Evolutionary conservation across 2,888 invertebrate species (phyloP), one percentile per base, ranked within the genome.

Genomic region (Ormia ochracea): DNA sequence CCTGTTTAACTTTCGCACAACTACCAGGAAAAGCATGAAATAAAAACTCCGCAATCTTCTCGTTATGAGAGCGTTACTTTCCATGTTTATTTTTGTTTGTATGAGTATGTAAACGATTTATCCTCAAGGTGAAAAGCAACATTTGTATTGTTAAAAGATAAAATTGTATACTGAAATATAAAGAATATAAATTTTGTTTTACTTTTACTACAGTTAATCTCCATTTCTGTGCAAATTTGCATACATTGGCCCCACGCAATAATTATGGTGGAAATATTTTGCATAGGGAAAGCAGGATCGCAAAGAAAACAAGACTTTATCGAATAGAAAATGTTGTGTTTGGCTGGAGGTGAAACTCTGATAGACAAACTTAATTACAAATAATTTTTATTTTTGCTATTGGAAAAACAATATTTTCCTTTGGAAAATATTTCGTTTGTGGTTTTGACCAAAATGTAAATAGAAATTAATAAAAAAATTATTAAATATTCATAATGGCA

Each of bases 341-440:
- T 43, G 28, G 21, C 70, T 28, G 45, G 28, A 38, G 50, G 59
- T 41, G 23, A 59, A 50, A 41, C 31, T 50, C 38, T 50, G 59
- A 48, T 31, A 59, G 70, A 70, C 50, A 41, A 70, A 50, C 38
- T 70, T 59, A 70, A 59, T 59, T 70, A 28, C 31, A 59, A 70
- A 58, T 14, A 31, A 38, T 14, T 10, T 26, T 38, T n/a, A n/a
- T n/a, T n/a, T 38, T 7, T 21, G 14, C 19, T 59, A 17, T 48
- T 14, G n/a, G 36, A n/a, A 19, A 38, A 36, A 48, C 59, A 48
- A n/a, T n/a, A n/a, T n/a, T n/a, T n/a, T n/a, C n/a, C 38, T 17
- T 19, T 4, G 21, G 2, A 50, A 70, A 28, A 45, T n/a, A 14
- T 48, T 69, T 69, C 23, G 17, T 68, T 68, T 68, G 41, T 43